phyloP scores from a whole-genome alignment of 2,888 invertebrate species.

The Sesia bembeciformis region DNA sequence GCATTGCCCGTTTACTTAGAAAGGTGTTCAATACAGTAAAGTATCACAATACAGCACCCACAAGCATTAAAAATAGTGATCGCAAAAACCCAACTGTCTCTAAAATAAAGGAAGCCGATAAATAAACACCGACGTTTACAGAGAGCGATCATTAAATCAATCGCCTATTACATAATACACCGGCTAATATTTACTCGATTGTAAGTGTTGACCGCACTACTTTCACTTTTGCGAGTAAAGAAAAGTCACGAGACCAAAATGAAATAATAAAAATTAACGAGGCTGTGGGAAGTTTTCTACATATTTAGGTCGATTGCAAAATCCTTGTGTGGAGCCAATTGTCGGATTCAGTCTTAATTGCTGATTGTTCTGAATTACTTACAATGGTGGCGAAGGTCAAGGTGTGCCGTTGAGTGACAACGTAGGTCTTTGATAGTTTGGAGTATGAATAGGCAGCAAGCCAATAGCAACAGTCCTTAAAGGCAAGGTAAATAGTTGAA shows the following conservation, averaged over 20 bases:
- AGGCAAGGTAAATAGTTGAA: too few relatives aligned
- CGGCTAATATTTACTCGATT: slow-evolving; percentile 64
- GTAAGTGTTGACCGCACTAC: slow-evolving; percentile 46
- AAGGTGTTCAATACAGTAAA: too few relatives aligned
- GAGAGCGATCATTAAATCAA: slow-evolving; percentile 39
- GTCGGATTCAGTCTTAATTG: slow-evolving; percentile 9
- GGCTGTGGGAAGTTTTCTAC: slow-evolving; percentile 21
- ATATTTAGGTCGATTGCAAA: slow-evolving; percentile 6
- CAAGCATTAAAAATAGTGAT: too few relatives aligned
- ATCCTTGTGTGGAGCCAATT: too few relatives aligned
- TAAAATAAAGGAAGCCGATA: neutral
- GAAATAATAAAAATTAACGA: slow-evolving; percentile 3
- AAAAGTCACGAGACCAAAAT: slow-evolving; percentile 1
- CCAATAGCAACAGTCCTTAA: too few relatives aligned
- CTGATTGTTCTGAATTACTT: slow-evolving; percentile 14
- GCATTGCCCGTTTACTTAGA: too few relatives aligned
- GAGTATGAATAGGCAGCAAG: too few relatives aligned
- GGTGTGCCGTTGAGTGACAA: slow-evolving; percentile 1
- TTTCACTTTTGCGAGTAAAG: slow-evolving; percentile 55
- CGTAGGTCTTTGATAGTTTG: neutral
- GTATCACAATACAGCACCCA: too few relatives aligned
- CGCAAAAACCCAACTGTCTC: too few relatives aligned
- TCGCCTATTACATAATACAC: slow-evolving; percentile 46
- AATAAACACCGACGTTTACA: slow-evolving; percentile 11
- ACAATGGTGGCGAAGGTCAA: slow-evolving; percentile 14